Percentiles rank a stretch among this genome's conserved stretches.
These are phyloP conservation scores for Mesoclemmys tuberculata DNA, from an alignment of 2,113 vertebrate species.

Conservation along the genomic window DNA sequence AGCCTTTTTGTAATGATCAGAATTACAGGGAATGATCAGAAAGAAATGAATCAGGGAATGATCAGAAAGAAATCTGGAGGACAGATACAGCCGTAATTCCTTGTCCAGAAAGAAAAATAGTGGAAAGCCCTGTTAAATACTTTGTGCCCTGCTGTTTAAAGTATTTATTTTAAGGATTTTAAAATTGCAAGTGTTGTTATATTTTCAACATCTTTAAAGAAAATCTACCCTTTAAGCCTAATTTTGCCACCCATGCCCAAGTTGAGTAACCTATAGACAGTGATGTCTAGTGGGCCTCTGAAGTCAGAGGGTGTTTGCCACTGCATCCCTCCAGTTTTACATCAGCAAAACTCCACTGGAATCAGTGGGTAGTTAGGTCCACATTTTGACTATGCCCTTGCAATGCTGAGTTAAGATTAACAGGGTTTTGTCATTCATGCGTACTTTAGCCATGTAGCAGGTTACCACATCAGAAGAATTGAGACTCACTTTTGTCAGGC, in stretches of 20 bases:
- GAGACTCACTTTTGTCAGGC: background rate
- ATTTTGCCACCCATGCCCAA: background rate
- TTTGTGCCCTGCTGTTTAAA: background rate
- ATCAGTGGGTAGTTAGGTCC: fast-evolving
- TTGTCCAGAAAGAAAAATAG: background rate
- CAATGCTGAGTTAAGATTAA: background rate
- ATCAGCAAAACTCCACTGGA: background rate
- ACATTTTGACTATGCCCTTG: background rate
- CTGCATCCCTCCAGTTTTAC: background rate
- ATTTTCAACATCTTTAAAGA: background rate
- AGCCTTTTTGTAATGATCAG: background rate
- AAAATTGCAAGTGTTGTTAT: background rate
- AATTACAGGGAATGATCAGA: conserved; percentile 5
- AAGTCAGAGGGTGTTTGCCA: background rate
- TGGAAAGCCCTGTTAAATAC: background rate
- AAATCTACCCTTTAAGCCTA: background rate
- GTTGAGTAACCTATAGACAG: background rate
- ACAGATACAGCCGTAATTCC: background rate
- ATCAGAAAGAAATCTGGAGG: background rate
- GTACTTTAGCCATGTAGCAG: background rate
- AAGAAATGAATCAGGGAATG: background rate
- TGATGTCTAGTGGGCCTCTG: background rate
- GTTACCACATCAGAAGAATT: background rate
- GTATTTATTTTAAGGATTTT: background rate
- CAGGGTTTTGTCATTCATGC: background rate